Base-by-base conservation (phyloP, 2,113 vertebrate genomes). In the Semnopithecus entellus region DNA sequence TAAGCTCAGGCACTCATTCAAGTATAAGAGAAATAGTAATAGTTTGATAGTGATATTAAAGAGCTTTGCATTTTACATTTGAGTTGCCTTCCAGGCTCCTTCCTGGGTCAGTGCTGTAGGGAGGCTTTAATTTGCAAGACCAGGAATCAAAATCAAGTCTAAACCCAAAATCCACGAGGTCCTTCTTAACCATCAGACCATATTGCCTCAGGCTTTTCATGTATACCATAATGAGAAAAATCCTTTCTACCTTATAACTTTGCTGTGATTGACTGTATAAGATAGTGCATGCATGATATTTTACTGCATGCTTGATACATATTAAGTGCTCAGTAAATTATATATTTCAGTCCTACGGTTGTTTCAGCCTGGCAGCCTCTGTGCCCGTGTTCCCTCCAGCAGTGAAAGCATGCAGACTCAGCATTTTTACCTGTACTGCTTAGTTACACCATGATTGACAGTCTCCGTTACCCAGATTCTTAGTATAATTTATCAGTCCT, bases 381-480 rank as follows among this genome's bases (percentile, higher is more conserved):
- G 27, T 75, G 8, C 9, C 52, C 84, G 0, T 81, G 25, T 87
- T 38, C 57, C 80, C 64, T 96, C 35, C 9, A 91, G 85, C 93
- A 91, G 20, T 30, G 20, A 43, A 64, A 78, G 25, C n/a, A 66
- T 96, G 78, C 48, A 70, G 2, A 40, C 12, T 96, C 96, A 93
- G 94, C 92, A 61, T 75, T 91, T 93, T 78, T 50, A 61, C 75
- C 35, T 76, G 35, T 45, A 48, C 35, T 80, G 57, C 83, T 95
- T 94, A 80, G 61, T 95, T 96, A 81, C 25, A 59, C 57, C 45
- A 25, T 95, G 85, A 95, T 75, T 82, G 90, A 75, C 88, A 94
- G 59, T 82, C 86, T 96, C n/a, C 30, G 40, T 94, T 96, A 93
- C 23, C 43, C 82, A 93, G 79, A 84, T 80, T 92, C 93, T 91